Evolutionary conservation across 1,140 invertebrate species (phyloP), one percentile per base, ranked within the genome.

Genomic region (Aphaenogaster floridana): DNA sequence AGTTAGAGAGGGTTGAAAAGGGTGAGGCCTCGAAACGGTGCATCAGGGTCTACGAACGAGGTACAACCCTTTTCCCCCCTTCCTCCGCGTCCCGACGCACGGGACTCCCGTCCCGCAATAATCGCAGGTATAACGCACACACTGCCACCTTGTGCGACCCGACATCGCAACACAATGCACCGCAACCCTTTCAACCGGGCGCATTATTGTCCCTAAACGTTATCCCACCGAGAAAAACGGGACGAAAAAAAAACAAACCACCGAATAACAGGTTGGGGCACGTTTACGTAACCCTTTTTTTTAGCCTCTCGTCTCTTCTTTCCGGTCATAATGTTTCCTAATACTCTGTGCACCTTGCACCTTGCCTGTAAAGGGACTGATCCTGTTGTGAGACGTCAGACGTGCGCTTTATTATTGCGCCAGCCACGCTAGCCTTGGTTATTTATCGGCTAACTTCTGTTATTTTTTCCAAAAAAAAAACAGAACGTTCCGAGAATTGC

Each of bases 131-230:
- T 21, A 89, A 66, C 64, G 54, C 39, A 69, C 88, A 92, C 89
- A 88, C 76, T 90, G 54, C 57, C 90, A 91, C 88, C 86, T 89
- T 84, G 81, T 88, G 45, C 77, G 36, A 4, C 36, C 72, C 7
- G 50, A 63, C 39, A n/a, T 80, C 50, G 88, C 90, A 89, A 90
- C 90, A 59, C 85, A 71, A 79, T 45, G 86, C 88, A 84, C 91
- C 88, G 90, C 91, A 94, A 94, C 93, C 93, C 94, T 94, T 94
- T 94, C 84, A 64, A 76, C 39, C 34, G n/a, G 80, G 61, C 85
- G 87, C 76, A 92, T 93, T 93, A 89, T 28, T 93, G 88, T 88
- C 88, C 86, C 91, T 90, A 92, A 93, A 88, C 89, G 90, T 85
- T 87, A 68, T 86, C 68, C 88, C 68, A 57, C 50, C 81, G 69